Evolutionary conservation across 1,140 invertebrate species (phyloP).

Genomic region (Macrobrachium rosenbergii): DNA sequence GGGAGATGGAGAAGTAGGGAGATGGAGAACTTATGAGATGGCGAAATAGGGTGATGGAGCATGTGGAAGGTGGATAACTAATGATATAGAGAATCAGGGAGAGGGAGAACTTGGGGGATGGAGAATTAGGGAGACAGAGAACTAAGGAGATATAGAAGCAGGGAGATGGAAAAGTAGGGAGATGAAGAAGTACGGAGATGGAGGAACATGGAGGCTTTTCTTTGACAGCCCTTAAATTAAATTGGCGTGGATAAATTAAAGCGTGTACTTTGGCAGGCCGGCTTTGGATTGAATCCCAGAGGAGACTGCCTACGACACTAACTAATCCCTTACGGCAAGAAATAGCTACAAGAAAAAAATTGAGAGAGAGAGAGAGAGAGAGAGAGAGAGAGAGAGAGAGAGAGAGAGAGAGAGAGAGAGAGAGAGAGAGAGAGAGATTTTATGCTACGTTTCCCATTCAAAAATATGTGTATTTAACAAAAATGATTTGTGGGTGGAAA

Average conservation of each 20-base stretch:
- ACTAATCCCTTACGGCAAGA: neutral
- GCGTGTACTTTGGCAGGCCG: neutral
- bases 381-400: neutral
- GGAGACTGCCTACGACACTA: too few species aligned
- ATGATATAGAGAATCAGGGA: neutral
- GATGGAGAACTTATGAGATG: neutral
- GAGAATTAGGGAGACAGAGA: too few species aligned
- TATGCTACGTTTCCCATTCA: too few species aligned
- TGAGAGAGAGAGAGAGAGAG: neutral
- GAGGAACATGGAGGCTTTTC: neutral
- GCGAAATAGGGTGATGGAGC: neutral
- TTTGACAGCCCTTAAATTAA: neutral
- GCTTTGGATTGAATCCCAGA: too few species aligned
- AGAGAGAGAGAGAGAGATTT: too few species aligned
- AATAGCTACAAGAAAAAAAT: neutral
- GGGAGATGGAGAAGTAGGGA: neutral
- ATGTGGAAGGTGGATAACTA: neutral
- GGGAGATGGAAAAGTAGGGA: neutral
- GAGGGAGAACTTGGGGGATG: neutral
- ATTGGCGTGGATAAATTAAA: neutral
- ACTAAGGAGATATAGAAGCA: too few species aligned
- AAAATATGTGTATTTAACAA: too few species aligned
- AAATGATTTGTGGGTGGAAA: too few species aligned
- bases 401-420: neutral
- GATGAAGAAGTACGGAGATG: neutral